Conservation (phyloP, 2,113 vertebrate genomes). For the Nettapus auritus region DNA sequence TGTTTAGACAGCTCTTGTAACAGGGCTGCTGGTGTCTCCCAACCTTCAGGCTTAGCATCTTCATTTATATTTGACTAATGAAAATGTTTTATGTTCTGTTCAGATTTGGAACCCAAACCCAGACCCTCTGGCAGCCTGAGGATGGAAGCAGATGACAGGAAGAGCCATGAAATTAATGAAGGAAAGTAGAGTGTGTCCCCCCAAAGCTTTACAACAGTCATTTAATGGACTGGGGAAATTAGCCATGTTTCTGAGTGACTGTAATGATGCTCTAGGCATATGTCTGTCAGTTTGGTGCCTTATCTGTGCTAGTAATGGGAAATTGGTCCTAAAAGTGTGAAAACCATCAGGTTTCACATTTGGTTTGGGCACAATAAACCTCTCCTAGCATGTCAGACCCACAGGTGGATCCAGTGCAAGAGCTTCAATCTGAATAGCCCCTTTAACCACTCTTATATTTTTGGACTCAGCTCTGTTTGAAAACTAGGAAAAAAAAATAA, state of each 20-base stretch:
- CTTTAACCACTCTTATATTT: neutral
- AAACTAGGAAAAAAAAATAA: neutral
- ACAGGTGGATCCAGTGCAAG: neutral
- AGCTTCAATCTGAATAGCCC: neutral
- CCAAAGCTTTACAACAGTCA: neutral
- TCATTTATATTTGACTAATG: neutral
- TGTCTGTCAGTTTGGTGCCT: neutral
- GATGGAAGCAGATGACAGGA: neutral
- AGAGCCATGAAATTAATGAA: neutral
- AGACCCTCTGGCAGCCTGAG: neutral
- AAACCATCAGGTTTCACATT: neutral
- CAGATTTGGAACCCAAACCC: neutral
- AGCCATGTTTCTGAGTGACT: neutral
- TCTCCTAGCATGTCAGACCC: neutral
- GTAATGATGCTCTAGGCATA: neutral
- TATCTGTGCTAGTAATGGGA: neutral
- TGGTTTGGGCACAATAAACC: neutral
- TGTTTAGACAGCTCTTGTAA: neutral
- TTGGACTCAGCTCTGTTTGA: neutral
- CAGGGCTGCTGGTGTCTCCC: neutral
- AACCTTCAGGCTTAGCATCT: neutral
- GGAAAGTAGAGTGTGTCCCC: accelerated
- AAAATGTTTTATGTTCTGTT: neutral
- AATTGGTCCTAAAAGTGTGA: neutral
- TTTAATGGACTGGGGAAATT: neutral